Base-by-base conservation (phyloP, 2,797 vertebrate species). In the Acanthurus lineatus region DNA sequence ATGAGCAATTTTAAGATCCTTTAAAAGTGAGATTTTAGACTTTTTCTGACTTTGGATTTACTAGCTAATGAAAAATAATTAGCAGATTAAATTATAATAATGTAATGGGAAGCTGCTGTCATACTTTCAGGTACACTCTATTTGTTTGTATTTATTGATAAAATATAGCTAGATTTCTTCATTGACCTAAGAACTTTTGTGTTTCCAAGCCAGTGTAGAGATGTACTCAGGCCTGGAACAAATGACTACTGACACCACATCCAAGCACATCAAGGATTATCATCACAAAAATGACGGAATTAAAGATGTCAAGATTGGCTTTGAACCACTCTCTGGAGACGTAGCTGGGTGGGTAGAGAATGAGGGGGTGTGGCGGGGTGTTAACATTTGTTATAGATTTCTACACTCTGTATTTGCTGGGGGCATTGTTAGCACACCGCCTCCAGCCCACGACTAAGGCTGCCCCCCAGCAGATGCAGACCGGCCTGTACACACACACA, bases 361-460 rank as follows among this genome's bases (percentile, higher is more conserved):
- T 73, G 56, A 52, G 73, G 76, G 76, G 83, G 71, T 38, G 83
- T 77, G 64, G 75, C 48, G 66, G 76, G 84, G 85, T 90, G 86
- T 83, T 93, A 84, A 83, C 74, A 95, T 95, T 84, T 94, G 87
- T 89, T 84, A 89, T 91, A 91, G 92, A 93, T 93, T 92, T 91
- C 93, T 90, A 94, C 95, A 95, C 93, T 94, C 87, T 94, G 95
- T 96, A 95, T 97, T 96, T 97, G 96, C 97, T 97, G 90, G 94
- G 97, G 97, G 96, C 97, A 96, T 98, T 94, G 96, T 98, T 98
- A 97, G 92, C 93, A 92, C 94, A 94, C 94, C 81, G 96, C 97
- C 96, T 95, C 94, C 92, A 85, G 96, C 96, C 93, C 95, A 95
- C 96, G 96, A 97, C 95, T 96, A 94, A 93, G 94, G 86, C 93